Conservation (phyloP, 2,888 invertebrate species). For the Trichopria drosophilae region DNA sequence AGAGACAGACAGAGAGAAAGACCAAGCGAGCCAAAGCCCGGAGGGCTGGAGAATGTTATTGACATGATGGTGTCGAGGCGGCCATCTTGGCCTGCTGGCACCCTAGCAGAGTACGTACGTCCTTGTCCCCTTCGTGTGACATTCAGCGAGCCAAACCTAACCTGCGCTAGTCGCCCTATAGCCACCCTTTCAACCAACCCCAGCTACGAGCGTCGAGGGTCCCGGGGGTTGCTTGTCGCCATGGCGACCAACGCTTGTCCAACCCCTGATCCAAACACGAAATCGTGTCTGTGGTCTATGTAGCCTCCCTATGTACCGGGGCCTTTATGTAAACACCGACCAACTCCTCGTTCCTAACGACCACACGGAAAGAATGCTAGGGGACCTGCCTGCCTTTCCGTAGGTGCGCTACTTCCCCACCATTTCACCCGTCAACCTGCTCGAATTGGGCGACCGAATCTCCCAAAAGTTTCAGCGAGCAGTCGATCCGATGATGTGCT, state of each 20-base stretch:
- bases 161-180: conserved; percentile 52
- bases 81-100: conserved; percentile 55
- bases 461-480: too few species aligned
- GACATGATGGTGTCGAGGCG: conserved; percentile 57
- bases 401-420: too few species aligned
- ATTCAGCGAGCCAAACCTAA: conserved; percentile 53
- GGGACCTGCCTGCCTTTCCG: too few species aligned
- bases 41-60: conserved; percentile 55
- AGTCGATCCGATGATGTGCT: too few species aligned
- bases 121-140: conserved; percentile 56
- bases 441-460: too few species aligned
- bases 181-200: conserved; percentile 57
- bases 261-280: conserved; percentile 39
- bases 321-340: conserved; percentile 16
- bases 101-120: conserved; percentile 38
- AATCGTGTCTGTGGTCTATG: conserved; percentile 38
- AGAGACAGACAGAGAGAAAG: not conserved
- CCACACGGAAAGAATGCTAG: not conserved
- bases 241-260: conserved; percentile 53
- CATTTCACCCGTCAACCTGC: too few species aligned
- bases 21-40: not conserved
- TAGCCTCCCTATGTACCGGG: conserved; percentile 27
- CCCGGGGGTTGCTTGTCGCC: conserved; percentile 57
- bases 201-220: conserved; percentile 51
- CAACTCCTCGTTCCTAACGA: too few species aligned